A percentile compares a stretch with the other conserved stretches of the same genome.
These are phyloP conservation scores for Macrosteles quadrilineatus DNA, from an alignment of 1,140 invertebrate species.

Conservation along the genomic window DNA sequence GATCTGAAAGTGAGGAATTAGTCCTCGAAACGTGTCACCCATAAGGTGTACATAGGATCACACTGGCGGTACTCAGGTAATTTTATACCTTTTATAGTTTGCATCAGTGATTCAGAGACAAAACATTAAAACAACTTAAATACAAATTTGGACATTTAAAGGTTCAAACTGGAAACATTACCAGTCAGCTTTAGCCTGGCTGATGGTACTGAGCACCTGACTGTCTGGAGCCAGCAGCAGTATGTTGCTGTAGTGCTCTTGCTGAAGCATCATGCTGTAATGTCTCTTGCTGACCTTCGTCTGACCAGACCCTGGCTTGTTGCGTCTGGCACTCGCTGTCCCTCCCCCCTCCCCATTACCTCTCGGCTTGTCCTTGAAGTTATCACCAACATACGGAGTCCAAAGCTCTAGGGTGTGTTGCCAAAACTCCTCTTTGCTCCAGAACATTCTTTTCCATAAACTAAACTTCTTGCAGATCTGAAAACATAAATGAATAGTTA, in stretches of 20 bases:
- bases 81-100: too few relatives aligned
- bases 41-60: too few relatives aligned
- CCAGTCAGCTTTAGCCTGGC: slow-evolving; percentile 80
- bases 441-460: slow-evolving; percentile 31
- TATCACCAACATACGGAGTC: slow-evolving; percentile 23
- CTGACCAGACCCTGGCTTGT: slow-evolving; percentile 37
- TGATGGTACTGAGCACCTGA: slow-evolving; percentile 76
- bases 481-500: too few relatives aligned
- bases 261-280: slow-evolving; percentile 41
- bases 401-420: slow-evolving; percentile 14
- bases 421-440: slow-evolving; percentile 29
- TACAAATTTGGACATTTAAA: too few relatives aligned
- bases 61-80: too few relatives aligned
- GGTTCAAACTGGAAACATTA: too few relatives aligned
- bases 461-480: not conserved
- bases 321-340: not conserved
- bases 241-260: slow-evolving; percentile 79
- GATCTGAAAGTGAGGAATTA: too few relatives aligned
- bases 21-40: too few relatives aligned
- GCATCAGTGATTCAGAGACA: too few relatives aligned
- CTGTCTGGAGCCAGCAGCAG: slow-evolving; percentile 77
- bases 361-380: slow-evolving; percentile 27
- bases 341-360: not conserved
- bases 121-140: too few relatives aligned
- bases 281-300: slow-evolving; percentile 41